phyloP scores from a whole-genome alignment of 2,113 vertebrate genomes.

The Proterorhinus semilunaris region DNA sequence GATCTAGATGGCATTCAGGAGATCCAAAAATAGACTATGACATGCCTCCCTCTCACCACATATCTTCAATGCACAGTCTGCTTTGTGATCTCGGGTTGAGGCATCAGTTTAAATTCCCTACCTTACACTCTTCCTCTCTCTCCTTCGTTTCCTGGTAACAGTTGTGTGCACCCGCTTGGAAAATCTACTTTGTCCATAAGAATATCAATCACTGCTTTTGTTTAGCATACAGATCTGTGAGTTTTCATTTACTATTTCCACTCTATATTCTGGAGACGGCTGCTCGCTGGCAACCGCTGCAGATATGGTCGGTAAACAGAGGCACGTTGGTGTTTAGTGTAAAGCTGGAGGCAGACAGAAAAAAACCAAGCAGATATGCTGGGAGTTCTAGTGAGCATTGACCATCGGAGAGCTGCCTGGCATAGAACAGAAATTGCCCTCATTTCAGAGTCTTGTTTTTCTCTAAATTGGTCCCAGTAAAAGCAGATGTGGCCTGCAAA shows the following conservation, averaged over 20 bases:
- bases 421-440: slow-evolving; percentile 51
- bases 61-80: slow-evolving; percentile 31
- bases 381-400: slow-evolving; percentile 29
- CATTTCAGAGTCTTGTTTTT: slow-evolving; percentile 57
- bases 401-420: slow-evolving; percentile 27
- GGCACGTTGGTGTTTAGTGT: slow-evolving; percentile 1
- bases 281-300: slow-evolving; percentile 20
- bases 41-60: slow-evolving; percentile 5
- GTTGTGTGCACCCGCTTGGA: slow-evolving; percentile 3
- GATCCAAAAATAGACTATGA: slow-evolving; percentile 47
- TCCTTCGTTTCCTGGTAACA: slow-evolving; percentile 47
- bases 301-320: slow-evolving; percentile 2
- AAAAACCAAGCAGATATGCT: neutral
- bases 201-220: slow-evolving; percentile 53
- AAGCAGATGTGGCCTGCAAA: slow-evolving; percentile 53
- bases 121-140: slow-evolving; percentile 18
- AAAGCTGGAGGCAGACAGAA: slow-evolving; percentile 14
- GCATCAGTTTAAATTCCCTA: slow-evolving; percentile 30
- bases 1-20: too few species aligned
- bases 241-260: slow-evolving; percentile 21
- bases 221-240: slow-evolving; percentile 48
- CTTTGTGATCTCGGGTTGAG: slow-evolving; percentile 30
- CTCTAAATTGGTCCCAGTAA: slow-evolving; percentile 60
- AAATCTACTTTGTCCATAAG: slow-evolving; percentile 32
- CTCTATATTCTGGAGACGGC: neutral